phyloP scores from a whole-genome alignment of 2,888 invertebrate genomes.

The Himalopsyche japonica region DNA sequence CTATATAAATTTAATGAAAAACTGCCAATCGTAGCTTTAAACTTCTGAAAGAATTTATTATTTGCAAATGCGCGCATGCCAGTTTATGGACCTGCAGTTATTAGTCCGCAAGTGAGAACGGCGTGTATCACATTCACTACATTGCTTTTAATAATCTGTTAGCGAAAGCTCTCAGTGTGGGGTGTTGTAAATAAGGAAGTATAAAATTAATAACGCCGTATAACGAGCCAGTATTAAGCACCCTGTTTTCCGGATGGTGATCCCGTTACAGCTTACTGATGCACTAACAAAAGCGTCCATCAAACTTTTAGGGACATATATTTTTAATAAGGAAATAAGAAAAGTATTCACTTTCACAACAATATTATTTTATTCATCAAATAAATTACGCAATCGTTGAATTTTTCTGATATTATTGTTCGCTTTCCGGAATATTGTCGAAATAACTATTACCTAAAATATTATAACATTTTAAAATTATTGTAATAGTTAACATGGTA shows the following conservation, averaged over 20 bases:
- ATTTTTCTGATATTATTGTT: no score
- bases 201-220: slow-evolving; percentile 22
- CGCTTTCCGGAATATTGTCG: no score
- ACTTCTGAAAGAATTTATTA: no score
- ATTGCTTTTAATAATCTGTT: slow-evolving; percentile 8
- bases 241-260: not conserved
- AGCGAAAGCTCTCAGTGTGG: not conserved
- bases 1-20: no score
- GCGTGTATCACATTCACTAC: not conserved
- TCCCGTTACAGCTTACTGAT: not conserved
- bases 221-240: not conserved
- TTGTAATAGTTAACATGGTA: no score
- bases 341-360: no score
- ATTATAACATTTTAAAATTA: no score
- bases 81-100: not conserved
- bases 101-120: slow-evolving; percentile 11
- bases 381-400: no score
- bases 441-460: no score
- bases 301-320: not conserved
- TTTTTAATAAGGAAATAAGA: no score
- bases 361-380: no score
- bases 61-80: not conserved
- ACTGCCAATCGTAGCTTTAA: no score
- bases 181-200: slow-evolving; percentile 6
- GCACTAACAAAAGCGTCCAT: not conserved